These are phyloP conservation scores for Andrena fulva DNA, from an alignment of 2,888 invertebrate genomes.

Conservation along the genomic window DNA sequence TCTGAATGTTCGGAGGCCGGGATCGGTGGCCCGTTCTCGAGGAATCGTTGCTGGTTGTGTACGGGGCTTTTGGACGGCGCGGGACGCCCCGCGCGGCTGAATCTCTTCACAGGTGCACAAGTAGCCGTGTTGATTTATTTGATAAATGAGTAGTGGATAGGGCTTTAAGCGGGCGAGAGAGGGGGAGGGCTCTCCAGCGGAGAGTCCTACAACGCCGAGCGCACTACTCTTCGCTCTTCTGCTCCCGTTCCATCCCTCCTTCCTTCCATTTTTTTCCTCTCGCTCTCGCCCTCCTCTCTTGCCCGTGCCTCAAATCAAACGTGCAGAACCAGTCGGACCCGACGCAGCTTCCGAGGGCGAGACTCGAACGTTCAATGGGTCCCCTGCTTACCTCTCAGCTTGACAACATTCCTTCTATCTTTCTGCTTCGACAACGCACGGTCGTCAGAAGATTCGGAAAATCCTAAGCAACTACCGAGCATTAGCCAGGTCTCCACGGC, in stretches of 20 bases:
- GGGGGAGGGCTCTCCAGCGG: slow-evolving; percentile 82
- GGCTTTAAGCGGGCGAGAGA: slow-evolving; percentile 77
- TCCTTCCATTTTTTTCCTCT: slow-evolving; percentile 10
- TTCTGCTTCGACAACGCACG: background rate
- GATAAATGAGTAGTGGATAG: slow-evolving; percentile 83
- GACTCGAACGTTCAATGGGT: slow-evolving; percentile 69
- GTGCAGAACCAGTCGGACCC: slow-evolving; percentile 73
- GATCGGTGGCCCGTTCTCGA: slow-evolving; percentile 6
- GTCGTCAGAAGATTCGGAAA: background rate
- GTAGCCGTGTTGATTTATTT: slow-evolving; percentile 84
- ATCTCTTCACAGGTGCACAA: slow-evolving; percentile 82
- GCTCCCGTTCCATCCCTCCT: slow-evolving; percentile 53
- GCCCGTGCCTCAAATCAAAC: slow-evolving; percentile 65
- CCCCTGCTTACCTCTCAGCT: slow-evolving; percentile 49
- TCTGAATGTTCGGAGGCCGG: background rate
- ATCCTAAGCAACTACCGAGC: too few species aligned
- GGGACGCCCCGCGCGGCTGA: slow-evolving; percentile 64
- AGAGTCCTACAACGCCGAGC: slow-evolving; percentile 83
- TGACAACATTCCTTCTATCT: slow-evolving; percentile 27
- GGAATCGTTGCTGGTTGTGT: slow-evolving; percentile 56
- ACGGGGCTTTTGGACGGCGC: slow-evolving; percentile 68
- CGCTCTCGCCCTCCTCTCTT: slow-evolving; percentile 49
- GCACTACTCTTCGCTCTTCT: slow-evolving; percentile 79
- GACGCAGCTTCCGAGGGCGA: slow-evolving; percentile 72
- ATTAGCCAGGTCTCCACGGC: too few species aligned